phyloP scores from a whole-genome alignment of 2,888 invertebrate species.

The Dasysyrphus tricinctus region DNA sequence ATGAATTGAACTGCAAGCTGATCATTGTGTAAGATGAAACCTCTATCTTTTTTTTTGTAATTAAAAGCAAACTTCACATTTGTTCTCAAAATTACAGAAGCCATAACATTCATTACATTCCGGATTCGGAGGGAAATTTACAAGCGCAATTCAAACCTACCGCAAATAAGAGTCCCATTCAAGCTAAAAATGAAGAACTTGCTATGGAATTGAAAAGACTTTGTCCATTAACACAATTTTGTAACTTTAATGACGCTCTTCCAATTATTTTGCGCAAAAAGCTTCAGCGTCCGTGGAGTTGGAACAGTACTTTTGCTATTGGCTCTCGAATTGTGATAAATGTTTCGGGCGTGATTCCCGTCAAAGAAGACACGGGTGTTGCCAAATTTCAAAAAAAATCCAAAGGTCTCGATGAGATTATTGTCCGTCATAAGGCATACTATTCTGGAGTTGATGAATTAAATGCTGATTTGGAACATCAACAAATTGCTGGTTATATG shows the following conservation, averaged over 20 bases:
- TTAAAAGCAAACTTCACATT: not conserved
- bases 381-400: slow-evolving; percentile 81
- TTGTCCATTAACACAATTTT: slow-evolving; percentile 81
- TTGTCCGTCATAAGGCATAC: slow-evolving; percentile 83
- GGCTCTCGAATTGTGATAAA: slow-evolving; percentile 86
- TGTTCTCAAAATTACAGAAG: slow-evolving; percentile 77
- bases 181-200: slow-evolving; percentile 83
- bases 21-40: slow-evolving; percentile 85
- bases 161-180: slow-evolving; percentile 72
- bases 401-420: slow-evolving; percentile 82
- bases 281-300: slow-evolving; percentile 85
- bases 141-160: slow-evolving; percentile 77
- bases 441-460: slow-evolving; percentile 84
- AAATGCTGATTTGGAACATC: slow-evolving; percentile 82
- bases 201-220: slow-evolving; percentile 81
- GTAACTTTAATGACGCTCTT: slow-evolving; percentile 86
- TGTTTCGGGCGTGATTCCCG: slow-evolving; percentile 85
- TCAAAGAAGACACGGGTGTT: slow-evolving; percentile 84
- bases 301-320: slow-evolving; percentile 87
- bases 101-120: slow-evolving; percentile 81
- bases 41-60: not conserved
- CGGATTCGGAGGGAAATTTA: slow-evolving; percentile 80
- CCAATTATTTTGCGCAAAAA: slow-evolving; percentile 86
- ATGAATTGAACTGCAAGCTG: slow-evolving; percentile 85
- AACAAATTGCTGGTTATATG: slow-evolving; percentile 85